These are phyloP conservation scores for Anadara kagoshimensis DNA, from an alignment of 1,140 invertebrate genomes.

Conservation along the genomic window DNA sequence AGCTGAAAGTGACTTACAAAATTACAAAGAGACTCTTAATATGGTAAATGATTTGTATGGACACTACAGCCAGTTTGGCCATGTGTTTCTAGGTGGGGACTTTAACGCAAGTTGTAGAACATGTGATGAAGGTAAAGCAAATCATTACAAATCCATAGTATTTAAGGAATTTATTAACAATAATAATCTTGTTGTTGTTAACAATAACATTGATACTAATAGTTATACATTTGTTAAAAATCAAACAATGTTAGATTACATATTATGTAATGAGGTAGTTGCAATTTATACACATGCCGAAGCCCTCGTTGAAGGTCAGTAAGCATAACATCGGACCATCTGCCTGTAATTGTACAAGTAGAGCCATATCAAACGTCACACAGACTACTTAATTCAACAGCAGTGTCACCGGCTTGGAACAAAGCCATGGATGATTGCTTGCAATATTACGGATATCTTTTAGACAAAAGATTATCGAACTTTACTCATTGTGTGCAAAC, in stretches of 20 bases:
- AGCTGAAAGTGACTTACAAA: background rate
- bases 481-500: background rate
- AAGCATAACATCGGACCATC: background rate
- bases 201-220: background rate
- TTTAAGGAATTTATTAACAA: conserved; percentile 1
- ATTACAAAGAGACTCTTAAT: background rate
- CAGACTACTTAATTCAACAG: background rate
- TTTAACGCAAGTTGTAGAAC: background rate
- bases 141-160: background rate
- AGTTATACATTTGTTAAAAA: background rate
- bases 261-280: background rate
- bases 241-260: conserved; percentile 1
- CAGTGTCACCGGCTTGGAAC: background rate
- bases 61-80: background rate
- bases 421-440: background rate
- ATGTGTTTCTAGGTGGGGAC: background rate
- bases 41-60: background rate
- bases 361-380: background rate
- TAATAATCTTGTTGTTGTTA: background rate
- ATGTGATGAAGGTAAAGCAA: background rate
- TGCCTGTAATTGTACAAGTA: background rate
- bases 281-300: background rate
- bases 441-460: background rate
- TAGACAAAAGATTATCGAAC: background rate
- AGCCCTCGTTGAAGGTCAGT: background rate